Evolutionary conservation across 2,113 vertebrate species (phyloP).

Genomic region (Phylloscopus trochiloides): DNA sequence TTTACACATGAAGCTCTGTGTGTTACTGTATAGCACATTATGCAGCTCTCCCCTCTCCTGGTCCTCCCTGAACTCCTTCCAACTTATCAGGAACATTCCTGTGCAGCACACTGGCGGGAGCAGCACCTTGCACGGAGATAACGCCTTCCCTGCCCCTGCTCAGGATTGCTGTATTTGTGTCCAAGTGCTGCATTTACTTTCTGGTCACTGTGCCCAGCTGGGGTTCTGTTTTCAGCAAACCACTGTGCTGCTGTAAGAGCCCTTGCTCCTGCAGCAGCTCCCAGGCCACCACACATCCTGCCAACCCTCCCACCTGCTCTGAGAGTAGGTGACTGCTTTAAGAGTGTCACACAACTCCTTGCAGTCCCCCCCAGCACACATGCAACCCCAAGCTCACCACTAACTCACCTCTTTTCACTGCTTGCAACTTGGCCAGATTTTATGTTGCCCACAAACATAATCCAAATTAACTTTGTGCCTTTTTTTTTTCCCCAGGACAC

Average conservation of each 20-base stretch:
- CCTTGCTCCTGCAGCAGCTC: background rate
- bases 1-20: background rate
- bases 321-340: fast-evolving
- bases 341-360: background rate
- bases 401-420: background rate
- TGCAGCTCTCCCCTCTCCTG: background rate
- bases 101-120: background rate
- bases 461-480: background rate
- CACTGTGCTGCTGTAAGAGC: fast-evolving
- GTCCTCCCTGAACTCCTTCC: background rate
- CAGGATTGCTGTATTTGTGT: background rate
- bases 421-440: background rate
- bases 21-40: background rate
- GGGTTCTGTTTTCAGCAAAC: background rate
- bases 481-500: background rate
- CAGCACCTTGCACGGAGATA: background rate
- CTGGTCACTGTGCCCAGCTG: background rate
- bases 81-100: slow-evolving; percentile 42
- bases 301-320: background rate
- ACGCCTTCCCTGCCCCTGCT: background rate
- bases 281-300: fast-evolving
- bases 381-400: fast-evolving
- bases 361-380: background rate
- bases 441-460: background rate
- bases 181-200: background rate